Conservation (phyloP, 2,113 vertebrate genomes). For the Semicossyphus pulcher region DNA sequence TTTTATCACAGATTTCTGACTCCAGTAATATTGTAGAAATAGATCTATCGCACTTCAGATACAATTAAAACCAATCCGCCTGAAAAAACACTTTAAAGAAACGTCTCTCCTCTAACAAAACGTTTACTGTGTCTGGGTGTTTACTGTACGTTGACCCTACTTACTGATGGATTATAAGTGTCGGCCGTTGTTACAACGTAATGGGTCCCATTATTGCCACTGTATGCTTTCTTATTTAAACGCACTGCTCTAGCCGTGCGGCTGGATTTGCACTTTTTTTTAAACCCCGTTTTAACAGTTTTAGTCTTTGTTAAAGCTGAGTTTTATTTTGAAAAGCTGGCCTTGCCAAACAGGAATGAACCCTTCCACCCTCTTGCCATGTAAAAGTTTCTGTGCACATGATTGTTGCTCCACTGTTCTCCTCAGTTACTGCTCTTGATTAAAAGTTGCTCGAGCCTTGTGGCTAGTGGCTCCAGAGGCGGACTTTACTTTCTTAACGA, state of each 20-base stretch:
- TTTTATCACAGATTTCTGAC: neutral
- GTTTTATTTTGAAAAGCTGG: conserved; percentile 8
- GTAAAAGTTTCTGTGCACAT: neutral
- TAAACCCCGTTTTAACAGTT: neutral
- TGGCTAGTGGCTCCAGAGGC: conserved; percentile 8
- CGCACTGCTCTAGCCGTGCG: neutral
- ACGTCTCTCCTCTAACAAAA: neutral
- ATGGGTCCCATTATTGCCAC: conserved; percentile 1
- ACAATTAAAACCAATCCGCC: neutral
- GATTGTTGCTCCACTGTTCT: neutral
- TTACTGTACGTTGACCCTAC: conserved; percentile 6
- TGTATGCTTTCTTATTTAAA: conserved; percentile 30
- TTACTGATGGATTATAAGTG: neutral
- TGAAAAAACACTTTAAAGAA: too few relatives aligned
- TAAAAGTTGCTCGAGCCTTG: neutral
- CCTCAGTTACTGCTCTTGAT: neutral
- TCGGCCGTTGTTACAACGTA: neutral
- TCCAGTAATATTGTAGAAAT: neutral
- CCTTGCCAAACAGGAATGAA: conserved; percentile 58
- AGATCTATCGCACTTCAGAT: neutral
- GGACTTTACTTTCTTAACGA: conserved; percentile 27
- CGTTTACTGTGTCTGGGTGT: conserved; percentile 18
- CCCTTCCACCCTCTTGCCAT: conserved; percentile 26
- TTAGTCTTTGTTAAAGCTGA: conserved; percentile 2
- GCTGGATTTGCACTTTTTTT: conserved; percentile 36